These are phyloP conservation scores for Anarsia innoxiella DNA, from an alignment of 2,888 invertebrate genomes.

Conservation along the genomic window DNA sequence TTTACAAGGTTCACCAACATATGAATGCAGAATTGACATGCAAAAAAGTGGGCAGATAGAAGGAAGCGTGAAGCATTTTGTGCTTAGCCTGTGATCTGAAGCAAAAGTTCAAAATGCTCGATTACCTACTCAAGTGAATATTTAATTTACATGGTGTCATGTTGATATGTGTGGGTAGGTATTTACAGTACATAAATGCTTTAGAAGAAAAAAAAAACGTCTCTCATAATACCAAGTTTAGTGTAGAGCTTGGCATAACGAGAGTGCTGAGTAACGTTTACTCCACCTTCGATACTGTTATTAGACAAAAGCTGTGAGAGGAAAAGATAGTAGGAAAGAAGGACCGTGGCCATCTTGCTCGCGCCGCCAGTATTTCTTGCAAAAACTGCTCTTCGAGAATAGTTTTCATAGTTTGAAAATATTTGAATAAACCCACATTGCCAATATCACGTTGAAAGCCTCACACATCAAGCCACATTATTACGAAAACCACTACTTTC, in stretches of 20 bases:
- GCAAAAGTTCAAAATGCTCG: no score
- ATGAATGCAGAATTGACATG: no score
- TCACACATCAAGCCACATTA: conserved; percentile 43
- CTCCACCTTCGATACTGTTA: conserved; percentile 56
- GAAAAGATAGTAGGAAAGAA: conserved; percentile 47
- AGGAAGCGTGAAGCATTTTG: conserved; percentile 47
- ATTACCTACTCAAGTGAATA: no score
- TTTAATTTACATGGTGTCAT: no score
- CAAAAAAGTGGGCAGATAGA: conserved; percentile 31
- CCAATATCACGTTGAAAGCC: conserved; percentile 42
- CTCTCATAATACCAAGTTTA: conserved; percentile 1
- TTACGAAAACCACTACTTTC: conserved; percentile 23
- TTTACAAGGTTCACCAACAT: no score
- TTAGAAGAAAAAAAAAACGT: background rate
- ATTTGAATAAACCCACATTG: conserved; percentile 25
- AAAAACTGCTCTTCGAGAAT: conserved; percentile 29
- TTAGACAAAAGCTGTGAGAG: conserved; percentile 42
- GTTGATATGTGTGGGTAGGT: no score
- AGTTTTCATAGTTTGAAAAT: conserved; percentile 12
- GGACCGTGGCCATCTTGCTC: conserved; percentile 72
- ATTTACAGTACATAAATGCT: no score
- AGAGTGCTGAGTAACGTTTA: conserved; percentile 11
- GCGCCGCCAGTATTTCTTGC: conserved; percentile 53
- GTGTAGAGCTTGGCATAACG: background rate
- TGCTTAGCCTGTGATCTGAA: conserved; percentile 36